Percentiles rank a stretch among this genome's conserved stretches.
phyloP scores from a whole-genome alignment of 92 coral and sea anemone species.

The Galaxea fascicularis region DNA sequence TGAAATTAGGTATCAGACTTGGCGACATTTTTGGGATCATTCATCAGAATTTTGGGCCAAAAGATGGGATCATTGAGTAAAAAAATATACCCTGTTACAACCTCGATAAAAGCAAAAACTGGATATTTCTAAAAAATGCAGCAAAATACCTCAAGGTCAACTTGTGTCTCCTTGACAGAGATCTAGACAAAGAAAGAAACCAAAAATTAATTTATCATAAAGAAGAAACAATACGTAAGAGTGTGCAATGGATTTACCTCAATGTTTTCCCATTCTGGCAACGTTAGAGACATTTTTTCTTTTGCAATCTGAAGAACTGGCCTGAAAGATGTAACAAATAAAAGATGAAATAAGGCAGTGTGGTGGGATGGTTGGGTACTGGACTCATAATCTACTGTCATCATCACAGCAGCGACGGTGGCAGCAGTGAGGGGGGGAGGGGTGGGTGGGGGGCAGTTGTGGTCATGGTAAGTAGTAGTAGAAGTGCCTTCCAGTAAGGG shows the following conservation, averaged over 20 bases:
- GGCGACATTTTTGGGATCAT: no score
- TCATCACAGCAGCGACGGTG: no score
- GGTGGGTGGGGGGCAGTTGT: no score
- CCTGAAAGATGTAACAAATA: conserved; percentile 39
- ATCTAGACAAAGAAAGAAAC: not conserved
- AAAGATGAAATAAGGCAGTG: not conserved
- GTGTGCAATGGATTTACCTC: conserved; percentile 58
- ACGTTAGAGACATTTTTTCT: conserved; percentile 78
- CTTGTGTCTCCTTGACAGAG: conserved; percentile 22
- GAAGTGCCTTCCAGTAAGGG: no score
- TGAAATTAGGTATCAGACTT: no score
- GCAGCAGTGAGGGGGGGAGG: no score
- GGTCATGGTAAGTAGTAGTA: not conserved
- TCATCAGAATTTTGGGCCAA: no score
- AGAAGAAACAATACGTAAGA: not conserved
- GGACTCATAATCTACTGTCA: no score
- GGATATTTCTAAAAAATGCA: not conserved
- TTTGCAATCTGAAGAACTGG: conserved; percentile 71
- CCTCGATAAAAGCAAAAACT: no score
- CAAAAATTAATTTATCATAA: not conserved
- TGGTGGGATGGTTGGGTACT: no score
- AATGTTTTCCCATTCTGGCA: conserved; percentile 84
- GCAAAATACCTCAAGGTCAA: conserved; percentile 36
- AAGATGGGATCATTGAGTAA: no score
- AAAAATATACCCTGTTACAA: no score